These are phyloP conservation scores for Propsilocerus akamusi DNA, from an alignment of 1,140 invertebrate genomes.

Conservation along the genomic window DNA sequence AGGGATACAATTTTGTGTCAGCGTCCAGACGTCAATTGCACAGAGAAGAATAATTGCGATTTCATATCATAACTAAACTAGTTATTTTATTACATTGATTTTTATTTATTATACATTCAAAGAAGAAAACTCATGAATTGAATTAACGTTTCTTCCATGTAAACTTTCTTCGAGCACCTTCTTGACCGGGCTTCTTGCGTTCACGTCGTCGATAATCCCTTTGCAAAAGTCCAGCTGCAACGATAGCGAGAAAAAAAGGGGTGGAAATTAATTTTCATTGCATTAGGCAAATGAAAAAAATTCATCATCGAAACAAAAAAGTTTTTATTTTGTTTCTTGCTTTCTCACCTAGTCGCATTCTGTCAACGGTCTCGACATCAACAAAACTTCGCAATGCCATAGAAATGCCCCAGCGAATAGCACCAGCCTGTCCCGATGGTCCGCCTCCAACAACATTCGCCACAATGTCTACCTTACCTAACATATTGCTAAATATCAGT, in stretches of 20 bases:
- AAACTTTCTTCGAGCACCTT: conserved; percentile 74
- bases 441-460: conserved; percentile 51
- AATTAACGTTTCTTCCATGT: conserved; percentile 82
- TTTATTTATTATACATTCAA: neutral
- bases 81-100: neutral
- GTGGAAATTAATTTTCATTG: conserved; percentile 3
- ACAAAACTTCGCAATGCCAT: conserved; percentile 66
- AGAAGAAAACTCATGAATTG: conserved; percentile 1
- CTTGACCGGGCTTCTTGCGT: conserved; percentile 87
- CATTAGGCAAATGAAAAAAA: conserved; percentile 4
- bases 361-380: conserved; percentile 50
- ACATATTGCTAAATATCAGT: conserved; percentile 55
- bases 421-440: conserved; percentile 56
- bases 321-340: no score
- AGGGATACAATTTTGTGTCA: no score
- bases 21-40: no score
- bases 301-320: neutral
- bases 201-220: conserved; percentile 61
- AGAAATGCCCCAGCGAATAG: conserved; percentile 70
- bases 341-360: conserved; percentile 64
- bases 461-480: conserved; percentile 67
- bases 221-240: conserved; percentile 72
- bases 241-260: conserved; percentile 4
- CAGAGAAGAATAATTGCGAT: no score
- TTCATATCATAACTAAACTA: no score